Evolutionary conservation across 2,797 vertebrate species (phyloP), one percentile per base, ranked within the genome.

Genomic region (Chaenodraco wilsoni): DNA sequence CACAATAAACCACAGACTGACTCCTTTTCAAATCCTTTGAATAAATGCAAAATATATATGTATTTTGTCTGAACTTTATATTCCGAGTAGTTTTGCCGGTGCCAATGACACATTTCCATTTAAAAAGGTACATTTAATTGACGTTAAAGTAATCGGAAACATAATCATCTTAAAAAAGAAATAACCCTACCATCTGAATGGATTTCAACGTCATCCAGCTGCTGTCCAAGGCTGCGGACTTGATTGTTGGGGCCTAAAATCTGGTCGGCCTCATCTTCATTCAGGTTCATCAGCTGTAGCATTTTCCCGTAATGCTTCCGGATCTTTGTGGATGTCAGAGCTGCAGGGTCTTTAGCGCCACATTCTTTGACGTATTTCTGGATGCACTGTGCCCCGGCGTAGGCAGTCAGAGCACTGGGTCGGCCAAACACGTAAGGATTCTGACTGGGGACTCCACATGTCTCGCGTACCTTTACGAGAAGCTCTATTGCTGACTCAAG

Each of bases 371-470:
- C 82, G 2, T 58, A 78, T 2, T 8, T 65, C 1, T 75, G 82
- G 44, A 92, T 4, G 1, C 69, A 83, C 0, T 21, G 23, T 0
- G 86, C 43, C 0, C 78, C 88, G 1, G 9, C 77, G 70, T 85
- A 88, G 67, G 70, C 4, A 0, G 78, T 13, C 44, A 82, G 61
- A 0, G 65, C 11, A 0, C 5, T 1, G 0, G 83, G 84, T n/a
- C 86, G 81, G 4, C 37, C 82, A 17, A 92, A 91, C 27, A 91
- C 51, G 48, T 68, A 91, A 1, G 59, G 66, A 40, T 91, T 92
- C 13, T 73, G 16, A 1, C 41, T 44, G 11, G 63, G 67, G 19
- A 92, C 69, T 0, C 90, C 87, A 9, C 88, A 90, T 0, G 23
- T 43, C 48, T 83, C 58, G 0, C 90, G 89, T 3, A 46, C 41